Conservation (phyloP, 2,888 invertebrate species). For the Stenoptilia bipunctidactyla region DNA sequence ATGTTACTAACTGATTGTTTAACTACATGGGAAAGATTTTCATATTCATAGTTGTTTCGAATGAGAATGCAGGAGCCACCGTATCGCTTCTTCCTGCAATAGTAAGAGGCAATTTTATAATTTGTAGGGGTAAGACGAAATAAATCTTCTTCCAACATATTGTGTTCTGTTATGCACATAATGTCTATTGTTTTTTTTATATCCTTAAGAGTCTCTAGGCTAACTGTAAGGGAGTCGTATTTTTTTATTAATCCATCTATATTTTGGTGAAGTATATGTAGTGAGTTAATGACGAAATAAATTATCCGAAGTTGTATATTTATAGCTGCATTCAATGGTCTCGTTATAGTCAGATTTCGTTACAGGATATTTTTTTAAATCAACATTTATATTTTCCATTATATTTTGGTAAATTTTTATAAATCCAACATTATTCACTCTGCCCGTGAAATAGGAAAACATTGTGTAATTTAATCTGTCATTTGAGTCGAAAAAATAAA, state of each 20-base stretch:
- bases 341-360: not conserved
- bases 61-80: slow-evolving; percentile 12
- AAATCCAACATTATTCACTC: slow-evolving; percentile 3
- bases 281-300: slow-evolving; percentile 8
- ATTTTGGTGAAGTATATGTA: slow-evolving; percentile 11
- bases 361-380: not conserved
- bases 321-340: not conserved
- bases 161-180: slow-evolving; percentile 14
- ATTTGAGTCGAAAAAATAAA: slow-evolving; percentile 2
- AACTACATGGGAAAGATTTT: not conserved
- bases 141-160: slow-evolving; percentile 8
- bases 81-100: slow-evolving; percentile 4
- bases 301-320: not conserved
- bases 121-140: slow-evolving; percentile 3
- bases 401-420: not conserved
- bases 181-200: slow-evolving; percentile 7
- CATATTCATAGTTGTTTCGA: not conserved
- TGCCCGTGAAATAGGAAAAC: not conserved
- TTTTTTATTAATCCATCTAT: slow-evolving; percentile 10
- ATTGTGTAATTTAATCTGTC: not conserved
- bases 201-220: slow-evolving; percentile 4
- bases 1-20: slow-evolving; percentile 2
- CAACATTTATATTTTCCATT: not conserved
- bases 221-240: slow-evolving; percentile 4
- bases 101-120: slow-evolving; percentile 7